A percentile compares a stretch with the other conserved stretches of the same genome.
phyloP scores from a whole-genome alignment of 2,888 invertebrate species.

The Amiota mariae region DNA sequence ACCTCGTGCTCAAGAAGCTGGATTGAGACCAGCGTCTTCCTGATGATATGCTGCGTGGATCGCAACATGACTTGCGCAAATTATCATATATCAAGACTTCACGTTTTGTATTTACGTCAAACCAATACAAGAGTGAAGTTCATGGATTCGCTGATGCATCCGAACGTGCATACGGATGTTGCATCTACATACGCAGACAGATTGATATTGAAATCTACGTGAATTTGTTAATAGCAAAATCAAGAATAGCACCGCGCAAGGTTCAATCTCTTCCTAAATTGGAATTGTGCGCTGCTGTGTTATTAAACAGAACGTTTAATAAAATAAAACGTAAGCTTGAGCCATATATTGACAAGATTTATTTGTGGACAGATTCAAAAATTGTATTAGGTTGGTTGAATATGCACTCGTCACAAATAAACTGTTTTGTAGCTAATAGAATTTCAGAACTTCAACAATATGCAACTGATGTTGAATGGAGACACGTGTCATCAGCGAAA shows the following conservation, averaged over 20 bases:
- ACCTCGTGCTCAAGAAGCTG: not conserved
- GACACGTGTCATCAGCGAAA: not conserved
- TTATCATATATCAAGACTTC: not conserved
- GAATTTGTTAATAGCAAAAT: not conserved
- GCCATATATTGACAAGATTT: not conserved
- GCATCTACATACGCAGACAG: not conserved
- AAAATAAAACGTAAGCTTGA: not conserved
- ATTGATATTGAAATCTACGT: not conserved
- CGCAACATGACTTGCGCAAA: not conserved
- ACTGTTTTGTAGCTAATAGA: not conserved
- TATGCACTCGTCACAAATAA: not conserved
- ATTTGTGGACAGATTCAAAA: not conserved
- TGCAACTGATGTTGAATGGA: not conserved
- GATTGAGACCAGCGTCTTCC: not conserved
- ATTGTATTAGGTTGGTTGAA: not conserved
- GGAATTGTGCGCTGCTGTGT: not conserved
- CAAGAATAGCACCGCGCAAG: no score
- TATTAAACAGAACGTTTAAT: not conserved
- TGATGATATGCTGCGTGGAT: not conserved
- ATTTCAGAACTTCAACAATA: not conserved
- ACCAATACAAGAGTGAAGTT: not conserved
- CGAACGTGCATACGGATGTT: not conserved
- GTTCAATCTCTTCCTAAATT: not conserved
- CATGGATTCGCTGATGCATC: slow-evolving; percentile 8
- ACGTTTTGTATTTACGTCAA: not conserved